Base-by-base conservation (phyloP, 2,888 invertebrate genomes). In the Agrochola macilenta region DNA sequence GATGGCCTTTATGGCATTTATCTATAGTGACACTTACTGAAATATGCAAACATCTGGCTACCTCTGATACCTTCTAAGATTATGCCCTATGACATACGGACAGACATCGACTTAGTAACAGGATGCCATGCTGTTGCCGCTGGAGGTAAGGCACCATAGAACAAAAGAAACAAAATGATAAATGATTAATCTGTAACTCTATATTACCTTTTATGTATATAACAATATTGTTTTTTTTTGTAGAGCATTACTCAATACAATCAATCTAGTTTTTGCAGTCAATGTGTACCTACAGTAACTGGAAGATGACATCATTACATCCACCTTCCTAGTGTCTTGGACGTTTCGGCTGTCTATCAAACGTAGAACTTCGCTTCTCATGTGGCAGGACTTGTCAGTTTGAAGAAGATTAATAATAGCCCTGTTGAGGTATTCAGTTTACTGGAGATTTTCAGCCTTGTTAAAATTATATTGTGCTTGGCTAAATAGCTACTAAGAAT, bases 181-280 rank as follows among this genome's bases (percentile, higher is more conserved):
- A 43, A 46, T 66, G 20, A 46, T 26, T 26, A 26, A 65, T 74
- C 9, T 26, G 12, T 14, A 39, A 46, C 12, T 74, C 5, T 14
- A 60, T n/a, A 75, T 52, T 58, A 30, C 69, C 78, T 72, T 82
- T 35, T 83, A 75, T 60, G 69, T 57, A 68, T 14, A 64, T 26
- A 64, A 72, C 39, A 77, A 70, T 76, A 79, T 81, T 81, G n/a
- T 57, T 71, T 69, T 77, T 87, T 85, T 86, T 86, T 87, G 72
- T 61, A 0, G 3, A 52, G 0, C 12, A 30, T 74, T 60, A 73
- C 49, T 76, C 75, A 83, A 76, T 71, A 84, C 71, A 64, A 86
- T 86, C 75, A 83, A 86, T 84, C 70, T 71, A 79, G n/a, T 84
- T 84, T 84, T 83, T 84, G 68, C 17, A 39, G 23, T 26, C 46